phyloP scores from a whole-genome alignment of 2,113 vertebrate species.

The Haliaeetus leucogaster region DNA sequence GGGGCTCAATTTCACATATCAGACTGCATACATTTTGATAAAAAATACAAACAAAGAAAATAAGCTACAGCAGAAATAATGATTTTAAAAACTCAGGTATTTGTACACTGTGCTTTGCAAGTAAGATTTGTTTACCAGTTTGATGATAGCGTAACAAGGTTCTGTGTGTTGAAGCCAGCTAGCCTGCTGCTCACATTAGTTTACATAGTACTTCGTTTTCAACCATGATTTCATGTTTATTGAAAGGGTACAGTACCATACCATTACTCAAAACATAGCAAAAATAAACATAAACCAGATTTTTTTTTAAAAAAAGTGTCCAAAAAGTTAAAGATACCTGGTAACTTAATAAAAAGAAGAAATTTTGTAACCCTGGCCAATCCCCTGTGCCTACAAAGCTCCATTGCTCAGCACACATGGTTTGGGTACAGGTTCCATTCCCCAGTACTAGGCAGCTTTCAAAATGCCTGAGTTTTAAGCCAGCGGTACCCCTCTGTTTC shows the following conservation, averaged over 20 bases:
- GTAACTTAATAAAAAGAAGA: background rate
- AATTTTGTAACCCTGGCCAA: background rate
- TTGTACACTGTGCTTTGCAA: background rate
- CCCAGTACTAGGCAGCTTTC: background rate
- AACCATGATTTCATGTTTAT: background rate
- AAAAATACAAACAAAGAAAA: background rate
- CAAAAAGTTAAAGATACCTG: background rate
- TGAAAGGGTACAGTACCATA: background rate
- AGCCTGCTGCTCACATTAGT: background rate
- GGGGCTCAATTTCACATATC: background rate
- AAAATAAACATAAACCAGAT: background rate
- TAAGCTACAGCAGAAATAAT: background rate
- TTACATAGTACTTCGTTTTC: background rate
- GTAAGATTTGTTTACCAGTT: background rate
- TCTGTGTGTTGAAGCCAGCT: background rate
- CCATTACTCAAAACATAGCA: background rate
- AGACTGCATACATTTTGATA: accelerated
- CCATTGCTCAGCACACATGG: accelerated
- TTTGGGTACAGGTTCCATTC: background rate
- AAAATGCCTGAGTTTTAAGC: background rate
- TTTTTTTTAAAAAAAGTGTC: background rate
- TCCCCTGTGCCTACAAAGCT: background rate
- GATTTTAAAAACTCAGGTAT: background rate
- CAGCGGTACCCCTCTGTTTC: background rate
- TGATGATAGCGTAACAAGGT: background rate